Evolutionary conservation across 1,140 invertebrate genomes (phyloP), one percentile per base, ranked within the genome.

Genomic region (Conus ventricosus): DNA sequence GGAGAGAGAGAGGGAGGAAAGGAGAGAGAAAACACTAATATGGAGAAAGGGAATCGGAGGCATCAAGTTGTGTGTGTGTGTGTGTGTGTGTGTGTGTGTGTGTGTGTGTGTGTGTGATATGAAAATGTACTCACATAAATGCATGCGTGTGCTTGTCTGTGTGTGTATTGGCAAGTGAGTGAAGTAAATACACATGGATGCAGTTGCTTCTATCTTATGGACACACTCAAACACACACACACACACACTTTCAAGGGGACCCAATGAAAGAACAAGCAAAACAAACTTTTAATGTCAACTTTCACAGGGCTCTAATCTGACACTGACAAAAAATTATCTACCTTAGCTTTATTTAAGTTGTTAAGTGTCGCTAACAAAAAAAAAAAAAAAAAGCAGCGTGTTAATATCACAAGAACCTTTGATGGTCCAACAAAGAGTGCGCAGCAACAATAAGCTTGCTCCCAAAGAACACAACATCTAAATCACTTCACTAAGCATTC

Each of bases 391-490:
- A 0, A 71, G 11, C 20, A 23, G 20, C 67, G 20, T 20, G 6
- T 20, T 23, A 67, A 71, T 63, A 71, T 71, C 57, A 71, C 63
- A 85, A 85, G 84, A 67, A 85, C n/a, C 63, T 63, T 53, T 15
- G 13, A 27, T 85, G 80, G 80, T 81, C 80, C 80, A 81, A 81
- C 25, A 27, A 27, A 78, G 39, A 13, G 39, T 78, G 76, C 39
- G 76, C 76, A 78, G 23, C 57, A 71, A 71, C 20, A 23, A n/a
- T 7, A 71, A 71, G 67, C 67, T 71, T 71, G 67, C 20, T 71
- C 67, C 67, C 67, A 71, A 6, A 71, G 67, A 71, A 71, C 67
- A 71, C 67, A 71, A 71, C 11, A 23, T 71, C 67, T 23, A 20
- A 13, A 71, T 82, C 80, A 82, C n/a, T 51, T 82, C 15, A 53